Percentiles rank a stretch among this genome's conserved stretches.
phyloP scores from a whole-genome alignment of 2,113 vertebrate species.

The Tragulus kanchil region DNA sequence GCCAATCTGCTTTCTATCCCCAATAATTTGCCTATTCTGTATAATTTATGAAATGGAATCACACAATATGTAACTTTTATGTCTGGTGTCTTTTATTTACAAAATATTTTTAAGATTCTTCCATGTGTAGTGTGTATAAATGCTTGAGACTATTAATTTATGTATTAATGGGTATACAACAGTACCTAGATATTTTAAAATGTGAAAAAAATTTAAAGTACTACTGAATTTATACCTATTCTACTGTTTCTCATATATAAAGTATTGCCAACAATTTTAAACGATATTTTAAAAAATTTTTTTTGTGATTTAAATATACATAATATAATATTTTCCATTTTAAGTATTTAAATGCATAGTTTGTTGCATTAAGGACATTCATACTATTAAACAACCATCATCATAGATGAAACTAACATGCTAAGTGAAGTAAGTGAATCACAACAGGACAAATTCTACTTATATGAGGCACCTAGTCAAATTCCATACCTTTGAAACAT shows the following conservation, averaged over 20 bases:
- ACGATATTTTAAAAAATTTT: not conserved
- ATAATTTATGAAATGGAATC: not conserved
- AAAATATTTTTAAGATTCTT: not conserved
- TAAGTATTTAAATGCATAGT: not conserved
- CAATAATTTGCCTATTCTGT: not conserved
- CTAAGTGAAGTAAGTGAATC: not conserved
- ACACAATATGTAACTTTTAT: not conserved
- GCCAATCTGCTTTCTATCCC: not conserved
- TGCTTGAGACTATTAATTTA: not conserved
- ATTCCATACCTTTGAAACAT: too few species aligned
- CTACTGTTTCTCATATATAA: not conserved
- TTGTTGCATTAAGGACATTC: not conserved
- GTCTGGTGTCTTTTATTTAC: not conserved
- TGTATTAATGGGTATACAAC: not conserved
- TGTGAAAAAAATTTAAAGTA: too few species aligned
- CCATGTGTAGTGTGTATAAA: not conserved
- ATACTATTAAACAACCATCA: not conserved
- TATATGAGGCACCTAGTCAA: not conserved
- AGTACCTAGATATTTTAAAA: not conserved
- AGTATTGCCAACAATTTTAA: not conserved
- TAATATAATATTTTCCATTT: not conserved
- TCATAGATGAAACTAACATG: not conserved
- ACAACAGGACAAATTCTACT: not conserved
- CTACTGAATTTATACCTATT: not conserved
- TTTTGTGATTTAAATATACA: not conserved